phyloP scores from a whole-genome alignment of 2,797 vertebrate genomes.

The Pelodytes ibericus region DNA sequence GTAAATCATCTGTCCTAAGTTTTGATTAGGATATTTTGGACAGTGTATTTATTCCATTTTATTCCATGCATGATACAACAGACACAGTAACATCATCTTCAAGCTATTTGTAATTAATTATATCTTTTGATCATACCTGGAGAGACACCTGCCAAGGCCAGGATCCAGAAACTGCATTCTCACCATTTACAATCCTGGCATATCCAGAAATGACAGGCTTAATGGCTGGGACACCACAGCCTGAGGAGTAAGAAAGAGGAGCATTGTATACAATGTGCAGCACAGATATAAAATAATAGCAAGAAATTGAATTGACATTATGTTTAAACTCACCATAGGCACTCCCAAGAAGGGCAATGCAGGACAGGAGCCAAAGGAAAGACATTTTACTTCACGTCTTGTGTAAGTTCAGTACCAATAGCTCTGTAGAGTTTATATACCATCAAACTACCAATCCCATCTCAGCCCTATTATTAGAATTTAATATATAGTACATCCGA shows the following conservation, averaged over 20 bases:
- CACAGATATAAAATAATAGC: conserved; percentile 1
- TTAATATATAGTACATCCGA: too few relatives aligned
- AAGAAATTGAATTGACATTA: not conserved
- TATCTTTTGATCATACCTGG: too few relatives aligned
- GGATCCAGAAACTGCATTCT: too few relatives aligned
- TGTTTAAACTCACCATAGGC: conserved; percentile 71
- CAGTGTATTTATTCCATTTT: too few relatives aligned
- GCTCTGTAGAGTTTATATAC: not conserved
- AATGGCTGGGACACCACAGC: conserved; percentile 77
- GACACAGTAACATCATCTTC: too few relatives aligned
- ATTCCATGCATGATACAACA: too few relatives aligned
- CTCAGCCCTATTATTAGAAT: not conserved
- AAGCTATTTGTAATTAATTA: too few relatives aligned
- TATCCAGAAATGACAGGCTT: conserved; percentile 72
- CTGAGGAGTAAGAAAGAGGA: conserved; percentile 56
- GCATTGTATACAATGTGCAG: not conserved
- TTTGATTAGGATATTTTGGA: too few relatives aligned
- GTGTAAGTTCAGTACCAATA: accelerated
- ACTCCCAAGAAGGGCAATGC: conserved; percentile 75
- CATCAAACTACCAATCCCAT: not conserved
- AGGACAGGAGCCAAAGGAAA: conserved; percentile 77
- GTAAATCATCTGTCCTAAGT: too few relatives aligned
- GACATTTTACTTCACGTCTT: conserved; percentile 53
- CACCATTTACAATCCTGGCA: conserved; percentile 78
- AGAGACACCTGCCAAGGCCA: too few relatives aligned